Evolutionary conservation across 2,888 invertebrate genomes (phyloP).

Genomic region (Nineta flava): DNA sequence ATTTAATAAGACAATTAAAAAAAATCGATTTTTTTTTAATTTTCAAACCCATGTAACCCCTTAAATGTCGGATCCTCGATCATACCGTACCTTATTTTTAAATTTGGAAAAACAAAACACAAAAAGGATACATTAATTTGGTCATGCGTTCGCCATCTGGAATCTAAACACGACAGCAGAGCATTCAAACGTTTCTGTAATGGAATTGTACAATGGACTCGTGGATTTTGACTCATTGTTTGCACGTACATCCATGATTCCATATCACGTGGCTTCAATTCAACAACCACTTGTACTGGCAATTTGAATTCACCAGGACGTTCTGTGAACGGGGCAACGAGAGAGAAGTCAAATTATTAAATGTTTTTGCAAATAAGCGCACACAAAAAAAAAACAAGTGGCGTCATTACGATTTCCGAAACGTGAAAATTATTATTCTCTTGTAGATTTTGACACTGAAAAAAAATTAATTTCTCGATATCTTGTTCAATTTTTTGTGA

Average conservation of each 20-base stretch:
- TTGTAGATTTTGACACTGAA: no score
- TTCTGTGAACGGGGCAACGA: conserved; percentile 30
- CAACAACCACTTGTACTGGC: conserved; percentile 60
- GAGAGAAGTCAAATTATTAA: conserved; percentile 5
- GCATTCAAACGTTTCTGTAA: conserved; percentile 57
- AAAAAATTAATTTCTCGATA: no score
- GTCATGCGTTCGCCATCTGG: conserved; percentile 55
- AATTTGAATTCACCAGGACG: conserved; percentile 57
- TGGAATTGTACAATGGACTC: conserved; percentile 54
- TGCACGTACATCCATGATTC: conserved; percentile 74
- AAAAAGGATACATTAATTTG: conserved; percentile 41
- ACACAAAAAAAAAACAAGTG: neutral
- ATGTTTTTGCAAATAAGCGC: conserved; percentile 1
- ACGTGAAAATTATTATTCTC: conserved; percentile 4
- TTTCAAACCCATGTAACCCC: no score
- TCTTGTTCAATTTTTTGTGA: no score
- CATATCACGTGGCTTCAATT: conserved; percentile 61
- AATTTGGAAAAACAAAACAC: no score
- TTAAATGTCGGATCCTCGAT: no score
- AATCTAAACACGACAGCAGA: conserved; percentile 53
- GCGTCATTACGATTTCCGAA: conserved; percentile 4
- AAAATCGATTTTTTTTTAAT: no score
- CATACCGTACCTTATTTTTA: no score
- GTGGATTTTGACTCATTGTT: conserved; percentile 77
- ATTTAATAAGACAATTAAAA: no score